A percentile compares a stretch with the other conserved stretches of the same genome.
These are phyloP conservation scores for Chloroclysta siterata DNA, from an alignment of 2,888 invertebrate genomes.

Conservation along the genomic window DNA sequence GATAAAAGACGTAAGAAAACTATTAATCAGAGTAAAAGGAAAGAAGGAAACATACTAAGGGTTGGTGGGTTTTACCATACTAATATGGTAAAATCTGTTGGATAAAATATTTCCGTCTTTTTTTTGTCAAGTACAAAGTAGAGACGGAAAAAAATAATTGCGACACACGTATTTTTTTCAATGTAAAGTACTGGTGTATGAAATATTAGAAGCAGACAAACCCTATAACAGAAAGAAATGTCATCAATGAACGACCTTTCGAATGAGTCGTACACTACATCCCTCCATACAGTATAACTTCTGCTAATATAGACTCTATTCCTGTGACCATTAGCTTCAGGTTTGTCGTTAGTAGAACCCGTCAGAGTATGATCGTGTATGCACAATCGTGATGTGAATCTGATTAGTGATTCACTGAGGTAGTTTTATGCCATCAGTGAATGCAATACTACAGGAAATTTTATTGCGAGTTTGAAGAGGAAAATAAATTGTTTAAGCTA, in stretches of 20 bases:
- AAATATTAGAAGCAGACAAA: not conserved
- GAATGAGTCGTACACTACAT: slow-evolving; percentile 6
- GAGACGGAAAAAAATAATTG: no score
- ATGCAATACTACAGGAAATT: slow-evolving; percentile 34
- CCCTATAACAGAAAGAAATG: not conserved
- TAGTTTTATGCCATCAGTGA: slow-evolving; percentile 11
- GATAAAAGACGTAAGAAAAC: no score
- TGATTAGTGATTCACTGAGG: slow-evolving; percentile 49
- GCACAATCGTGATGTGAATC: slow-evolving; percentile 52
- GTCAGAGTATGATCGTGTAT: slow-evolving; percentile 10
- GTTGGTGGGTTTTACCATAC: no score
- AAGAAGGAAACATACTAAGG: no score
- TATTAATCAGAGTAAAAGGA: no score
- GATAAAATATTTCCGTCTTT: no score
- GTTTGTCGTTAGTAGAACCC: not conserved
- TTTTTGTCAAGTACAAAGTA: no score
- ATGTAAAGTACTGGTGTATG: no score
- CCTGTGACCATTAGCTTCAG: not conserved
- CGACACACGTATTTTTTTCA: no score
- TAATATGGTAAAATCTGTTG: no score
- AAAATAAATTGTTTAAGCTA: slow-evolving; percentile 22
- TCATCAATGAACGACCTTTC: slow-evolving; percentile 19
- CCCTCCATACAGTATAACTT: not conserved
- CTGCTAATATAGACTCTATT: slow-evolving; percentile 12
- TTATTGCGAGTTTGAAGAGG: slow-evolving; percentile 21